phyloP scores from a whole-genome alignment of 1,140 invertebrate genomes.

The Drosophila nannoptera region DNA sequence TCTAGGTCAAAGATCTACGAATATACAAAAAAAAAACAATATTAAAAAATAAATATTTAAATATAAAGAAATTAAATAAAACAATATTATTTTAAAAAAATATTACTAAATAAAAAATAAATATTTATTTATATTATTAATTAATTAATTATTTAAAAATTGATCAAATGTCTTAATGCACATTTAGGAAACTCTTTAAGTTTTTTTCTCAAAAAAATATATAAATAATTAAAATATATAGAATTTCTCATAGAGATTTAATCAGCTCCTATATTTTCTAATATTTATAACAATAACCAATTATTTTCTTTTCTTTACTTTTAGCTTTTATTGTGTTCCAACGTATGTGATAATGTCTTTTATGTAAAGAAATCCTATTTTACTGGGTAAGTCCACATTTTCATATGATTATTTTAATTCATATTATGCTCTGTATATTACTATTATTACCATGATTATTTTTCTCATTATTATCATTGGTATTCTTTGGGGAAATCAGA shows the following conservation, averaged over 20 bases:
- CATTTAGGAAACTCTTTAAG: too few relatives aligned
- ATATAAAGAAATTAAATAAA: neutral
- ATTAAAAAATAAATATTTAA: too few relatives aligned
- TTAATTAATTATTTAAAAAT: neutral
- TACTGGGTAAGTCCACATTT: neutral
- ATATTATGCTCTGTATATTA: neutral
- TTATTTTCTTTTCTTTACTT: constrained; percentile 5
- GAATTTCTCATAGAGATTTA: too few relatives aligned
- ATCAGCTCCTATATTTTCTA: neutral
- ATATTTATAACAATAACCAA: neutral
- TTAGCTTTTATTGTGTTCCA: constrained; percentile 4
- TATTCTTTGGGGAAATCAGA: too few relatives aligned
- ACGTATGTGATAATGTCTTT: neutral
- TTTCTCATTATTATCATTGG: too few relatives aligned
- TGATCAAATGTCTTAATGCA: too few relatives aligned
- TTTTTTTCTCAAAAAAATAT: too few relatives aligned
- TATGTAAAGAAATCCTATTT: neutral
- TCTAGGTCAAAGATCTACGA: too few relatives aligned
- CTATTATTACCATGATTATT: too few relatives aligned
- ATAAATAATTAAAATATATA: too few relatives aligned
- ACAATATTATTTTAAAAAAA: neutral
- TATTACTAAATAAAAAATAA: neutral
- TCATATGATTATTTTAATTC: neutral
- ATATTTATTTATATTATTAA: neutral
- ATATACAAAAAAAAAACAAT: too few relatives aligned